A percentile compares a stretch with the other conserved stretches of the same genome.
Evolutionary conservation across 2,797 vertebrate species (phyloP).

Genomic region (Mus minutoides): DNA sequence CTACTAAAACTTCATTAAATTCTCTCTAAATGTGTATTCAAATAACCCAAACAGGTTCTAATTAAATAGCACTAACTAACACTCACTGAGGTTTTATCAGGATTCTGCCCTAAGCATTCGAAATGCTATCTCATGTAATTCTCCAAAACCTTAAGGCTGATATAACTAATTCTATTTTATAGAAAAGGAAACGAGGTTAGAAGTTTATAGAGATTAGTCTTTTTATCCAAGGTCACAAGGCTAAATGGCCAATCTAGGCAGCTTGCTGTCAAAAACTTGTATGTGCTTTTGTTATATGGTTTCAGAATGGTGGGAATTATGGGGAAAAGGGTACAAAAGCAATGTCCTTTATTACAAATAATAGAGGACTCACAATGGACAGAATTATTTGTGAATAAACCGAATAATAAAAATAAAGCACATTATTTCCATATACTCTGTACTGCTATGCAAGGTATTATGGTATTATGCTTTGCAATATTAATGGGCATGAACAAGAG

Average conservation of each 20-base stretch:
- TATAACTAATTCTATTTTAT: not conserved
- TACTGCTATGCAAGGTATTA: not conserved
- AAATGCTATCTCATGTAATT: not conserved
- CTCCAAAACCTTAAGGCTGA: not conserved
- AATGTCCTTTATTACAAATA: conserved; percentile 29
- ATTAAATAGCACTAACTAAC: conserved; percentile 2
- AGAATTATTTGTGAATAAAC: conserved; percentile 35
- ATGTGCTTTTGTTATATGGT: not conserved
- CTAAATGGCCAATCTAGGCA: not conserved
- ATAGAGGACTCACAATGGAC: not conserved
- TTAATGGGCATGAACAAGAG: not conserved
- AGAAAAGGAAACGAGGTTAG: not conserved
- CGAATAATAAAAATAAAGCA: not conserved
- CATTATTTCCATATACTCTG: not conserved
- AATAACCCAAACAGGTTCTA: not conserved
- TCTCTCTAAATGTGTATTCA: not conserved
- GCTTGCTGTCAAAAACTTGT: not conserved
- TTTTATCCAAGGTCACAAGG: not conserved
- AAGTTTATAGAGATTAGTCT: conserved; percentile 32
- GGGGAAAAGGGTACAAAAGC: not conserved
- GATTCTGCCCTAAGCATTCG: not conserved
- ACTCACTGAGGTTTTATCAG: conserved; percentile 17
- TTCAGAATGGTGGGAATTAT: not conserved
- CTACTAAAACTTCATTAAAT: conserved; percentile 13
- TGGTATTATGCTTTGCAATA: not conserved